A percentile compares a stretch with the other conserved stretches of the same genome.
These are phyloP conservation scores for Epizoanthus illoricatus DNA, from an alignment of 92 coral and sea anemone species.

Conservation along the genomic window DNA sequence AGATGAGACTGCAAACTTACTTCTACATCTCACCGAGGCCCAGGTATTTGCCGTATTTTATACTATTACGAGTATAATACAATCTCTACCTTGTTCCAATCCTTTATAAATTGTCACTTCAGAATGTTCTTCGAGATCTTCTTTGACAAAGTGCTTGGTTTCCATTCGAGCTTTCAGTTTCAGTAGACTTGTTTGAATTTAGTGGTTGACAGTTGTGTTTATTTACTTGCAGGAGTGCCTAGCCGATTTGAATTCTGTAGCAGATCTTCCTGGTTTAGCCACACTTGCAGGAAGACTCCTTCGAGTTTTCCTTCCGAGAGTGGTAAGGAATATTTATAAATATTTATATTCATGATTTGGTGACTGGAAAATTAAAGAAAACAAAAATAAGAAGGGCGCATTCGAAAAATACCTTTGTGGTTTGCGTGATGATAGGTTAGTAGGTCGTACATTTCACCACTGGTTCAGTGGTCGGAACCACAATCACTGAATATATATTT, in stretches of 20 bases:
- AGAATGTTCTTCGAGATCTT: not conserved
- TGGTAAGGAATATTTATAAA: constrained; percentile 58
- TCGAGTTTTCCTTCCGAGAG: constrained; percentile 67
- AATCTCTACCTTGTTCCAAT: not conserved
- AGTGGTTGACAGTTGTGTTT: not conserved
- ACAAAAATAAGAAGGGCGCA: not conserved
- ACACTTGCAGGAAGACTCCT: constrained; percentile 70
- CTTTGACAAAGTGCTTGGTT: not conserved
- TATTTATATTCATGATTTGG: not conserved
- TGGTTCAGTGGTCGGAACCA: not conserved
- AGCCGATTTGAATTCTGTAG: constrained; percentile 63
- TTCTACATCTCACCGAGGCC: too few relatives aligned
- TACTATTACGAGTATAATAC: too few relatives aligned
- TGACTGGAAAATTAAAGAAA: not conserved
- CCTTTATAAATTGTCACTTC: not conserved
- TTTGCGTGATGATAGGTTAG: not conserved
- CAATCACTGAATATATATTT: too few relatives aligned
- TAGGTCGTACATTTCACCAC: constrained; percentile 15
- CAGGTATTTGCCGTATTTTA: too few relatives aligned
- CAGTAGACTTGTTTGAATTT: too few relatives aligned
- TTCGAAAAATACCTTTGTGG: not conserved
- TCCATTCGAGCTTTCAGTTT: not conserved
- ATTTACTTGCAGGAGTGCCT: constrained; percentile 28
- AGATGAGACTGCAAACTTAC: not conserved
- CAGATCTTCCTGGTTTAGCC: constrained; percentile 52